A percentile compares a stretch with the other conserved stretches of the same genome.
Conservation (phyloP, 2,797 vertebrate species). For the Pseudochirops cupreus region DNA sequence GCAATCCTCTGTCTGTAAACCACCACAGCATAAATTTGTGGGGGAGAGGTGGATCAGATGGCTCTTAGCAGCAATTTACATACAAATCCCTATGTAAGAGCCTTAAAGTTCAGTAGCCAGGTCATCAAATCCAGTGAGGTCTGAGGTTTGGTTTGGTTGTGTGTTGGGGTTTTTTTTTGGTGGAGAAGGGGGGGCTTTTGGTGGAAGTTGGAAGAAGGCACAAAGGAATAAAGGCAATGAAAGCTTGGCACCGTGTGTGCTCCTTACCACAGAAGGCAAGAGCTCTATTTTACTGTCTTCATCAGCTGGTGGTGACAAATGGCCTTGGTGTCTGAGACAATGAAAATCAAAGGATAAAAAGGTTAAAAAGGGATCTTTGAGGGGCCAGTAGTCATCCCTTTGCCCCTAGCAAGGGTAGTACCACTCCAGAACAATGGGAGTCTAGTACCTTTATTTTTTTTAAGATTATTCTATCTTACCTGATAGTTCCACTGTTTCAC, state of each 20-base stretch:
- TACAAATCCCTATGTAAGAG: constrained; percentile 72
- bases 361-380: neutral
- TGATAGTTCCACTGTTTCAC: neutral
- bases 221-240: neutral
- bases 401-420: neutral
- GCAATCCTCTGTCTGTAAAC: constrained; percentile 63
- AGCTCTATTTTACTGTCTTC: constrained; percentile 30
- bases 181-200: neutral
- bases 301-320: constrained; percentile 13
- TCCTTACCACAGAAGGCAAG: constrained; percentile 36
- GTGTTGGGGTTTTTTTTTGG: neutral
- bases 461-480: neutral
- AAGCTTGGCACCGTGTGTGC: neutral
- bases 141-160: constrained; percentile 9
- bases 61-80: constrained; percentile 73
- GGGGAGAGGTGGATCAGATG: constrained; percentile 62
- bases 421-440: neutral
- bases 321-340: constrained; percentile 62
- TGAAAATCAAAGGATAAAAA: constrained; percentile 56
- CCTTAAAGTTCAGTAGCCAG: constrained; percentile 66
- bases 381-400: neutral
- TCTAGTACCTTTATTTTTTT: constrained; percentile 28
- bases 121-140: constrained; percentile 68
- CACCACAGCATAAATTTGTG: constrained; percentile 54
- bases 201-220: neutral